Conservation (phyloP, 2,888 invertebrate genomes). For the Pristionchus arcanus region DNA sequence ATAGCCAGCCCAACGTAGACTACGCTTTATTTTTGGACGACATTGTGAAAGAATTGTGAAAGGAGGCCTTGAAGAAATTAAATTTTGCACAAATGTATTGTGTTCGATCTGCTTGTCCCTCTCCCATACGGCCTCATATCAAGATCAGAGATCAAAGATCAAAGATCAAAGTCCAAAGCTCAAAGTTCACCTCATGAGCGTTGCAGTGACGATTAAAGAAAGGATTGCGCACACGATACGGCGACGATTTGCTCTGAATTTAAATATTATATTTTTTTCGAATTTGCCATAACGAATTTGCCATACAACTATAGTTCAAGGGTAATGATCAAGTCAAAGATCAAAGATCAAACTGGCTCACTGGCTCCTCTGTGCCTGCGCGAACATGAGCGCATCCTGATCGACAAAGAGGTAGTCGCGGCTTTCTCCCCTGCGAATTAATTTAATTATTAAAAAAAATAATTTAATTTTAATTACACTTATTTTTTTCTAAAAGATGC, state of each 20-base stretch:
- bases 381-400: background rate
- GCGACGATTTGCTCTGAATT: background rate
- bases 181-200: background rate
- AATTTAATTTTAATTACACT: background rate
- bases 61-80: no score
- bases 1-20: no score
- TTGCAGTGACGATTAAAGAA: background rate
- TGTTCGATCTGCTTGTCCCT: no score
- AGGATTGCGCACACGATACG: background rate
- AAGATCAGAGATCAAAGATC: background rate
- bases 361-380: background rate
- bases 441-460: background rate
- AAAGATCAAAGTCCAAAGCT: background rate
- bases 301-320: background rate
- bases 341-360: background rate
- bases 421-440: background rate
- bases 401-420: conserved; percentile 28
- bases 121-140: no score
- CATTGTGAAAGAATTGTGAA: background rate
- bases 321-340: background rate
- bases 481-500: background rate
- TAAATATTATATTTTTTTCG: background rate
- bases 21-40: no score
- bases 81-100: no score
- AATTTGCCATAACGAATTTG: background rate